These are phyloP conservation scores for Neodiprion lecontei DNA, from an alignment of 1,140 invertebrate species.

Conservation along the genomic window DNA sequence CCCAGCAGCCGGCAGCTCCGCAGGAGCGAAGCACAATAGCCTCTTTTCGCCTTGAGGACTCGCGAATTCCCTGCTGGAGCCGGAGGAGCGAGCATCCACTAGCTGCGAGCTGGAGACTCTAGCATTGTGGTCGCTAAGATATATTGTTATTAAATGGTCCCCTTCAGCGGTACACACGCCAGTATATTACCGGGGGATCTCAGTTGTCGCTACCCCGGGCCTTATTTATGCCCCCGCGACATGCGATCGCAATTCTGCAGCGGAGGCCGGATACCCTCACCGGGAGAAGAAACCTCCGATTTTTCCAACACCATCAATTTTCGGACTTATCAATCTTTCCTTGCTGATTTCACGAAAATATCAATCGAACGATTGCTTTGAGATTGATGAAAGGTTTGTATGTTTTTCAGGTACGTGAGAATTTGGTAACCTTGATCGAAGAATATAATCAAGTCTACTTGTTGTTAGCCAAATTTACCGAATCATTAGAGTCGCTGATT, in stretches of 20 bases:
- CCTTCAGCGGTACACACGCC: constrained; percentile 46
- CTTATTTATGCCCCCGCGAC: constrained; percentile 32
- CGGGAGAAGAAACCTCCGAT: too few species aligned
- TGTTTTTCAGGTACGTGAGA: too few species aligned
- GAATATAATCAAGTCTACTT: too few species aligned
- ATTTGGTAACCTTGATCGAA: too few species aligned
- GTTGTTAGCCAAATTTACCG: too few species aligned
- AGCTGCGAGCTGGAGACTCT: constrained; percentile 24
- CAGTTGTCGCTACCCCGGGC: constrained; percentile 26
- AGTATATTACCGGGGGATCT: constrained; percentile 49
- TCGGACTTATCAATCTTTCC: too few species aligned
- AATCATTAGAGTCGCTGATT: too few species aligned
- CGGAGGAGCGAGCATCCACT: constrained; percentile 8
- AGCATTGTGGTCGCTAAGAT: constrained; percentile 53
- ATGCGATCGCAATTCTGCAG: constrained; percentile 25
- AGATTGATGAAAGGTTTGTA: too few species aligned
- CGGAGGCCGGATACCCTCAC: neutral
- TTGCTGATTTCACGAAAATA: neutral
- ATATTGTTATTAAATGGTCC: constrained; percentile 62
- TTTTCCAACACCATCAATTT: too few species aligned
- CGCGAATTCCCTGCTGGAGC: constrained; percentile 18
- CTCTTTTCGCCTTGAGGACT: neutral
- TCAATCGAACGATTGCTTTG: too few species aligned
- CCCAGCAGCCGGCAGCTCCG: neutral
- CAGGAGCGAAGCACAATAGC: constrained; percentile 15